Evolutionary conservation across 2,113 vertebrate species (phyloP).

Genomic region (Ptilorrhoa leucosticta): DNA sequence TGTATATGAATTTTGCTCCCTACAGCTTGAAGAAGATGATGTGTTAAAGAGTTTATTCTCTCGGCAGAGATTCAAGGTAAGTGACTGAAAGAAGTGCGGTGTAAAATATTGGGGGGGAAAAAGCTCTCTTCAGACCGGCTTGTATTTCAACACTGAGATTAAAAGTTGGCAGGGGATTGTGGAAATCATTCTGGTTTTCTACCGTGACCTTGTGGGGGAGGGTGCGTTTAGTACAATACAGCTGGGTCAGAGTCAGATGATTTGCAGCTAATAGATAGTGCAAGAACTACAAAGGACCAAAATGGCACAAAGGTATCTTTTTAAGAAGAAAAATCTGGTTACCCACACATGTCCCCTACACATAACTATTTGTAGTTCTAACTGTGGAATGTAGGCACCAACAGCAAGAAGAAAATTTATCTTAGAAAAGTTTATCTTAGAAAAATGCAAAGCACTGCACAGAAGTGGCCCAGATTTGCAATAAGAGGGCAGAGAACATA

Average conservation of each 20-base stretch:
- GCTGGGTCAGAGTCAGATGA: neutral
- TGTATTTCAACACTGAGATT: neutral
- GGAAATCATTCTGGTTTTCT: neutral
- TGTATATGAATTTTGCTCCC: neutral
- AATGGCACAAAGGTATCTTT: neutral
- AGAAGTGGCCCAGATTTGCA: neutral
- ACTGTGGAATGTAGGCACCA: neutral
- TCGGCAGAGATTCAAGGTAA: neutral
- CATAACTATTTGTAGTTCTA: neutral
- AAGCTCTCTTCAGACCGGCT: neutral
- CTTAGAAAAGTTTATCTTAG: neutral
- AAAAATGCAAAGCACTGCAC: neutral
- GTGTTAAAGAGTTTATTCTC: neutral
- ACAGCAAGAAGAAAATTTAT: neutral
- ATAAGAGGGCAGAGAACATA: neutral
- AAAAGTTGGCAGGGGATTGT: neutral
- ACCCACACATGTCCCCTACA: neutral
- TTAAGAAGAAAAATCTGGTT: neutral
- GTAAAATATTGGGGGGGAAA: neutral
- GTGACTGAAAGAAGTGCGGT: neutral
- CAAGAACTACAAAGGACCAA: neutral
- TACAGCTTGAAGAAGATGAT: conserved; percentile 2
- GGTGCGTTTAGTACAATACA: neutral
- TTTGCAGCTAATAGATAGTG: neutral
- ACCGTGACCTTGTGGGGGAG: neutral